These are phyloP conservation scores for Didymodactylos carnosus DNA, from an alignment of 2,888 invertebrate genomes.

Conservation along the genomic window DNA sequence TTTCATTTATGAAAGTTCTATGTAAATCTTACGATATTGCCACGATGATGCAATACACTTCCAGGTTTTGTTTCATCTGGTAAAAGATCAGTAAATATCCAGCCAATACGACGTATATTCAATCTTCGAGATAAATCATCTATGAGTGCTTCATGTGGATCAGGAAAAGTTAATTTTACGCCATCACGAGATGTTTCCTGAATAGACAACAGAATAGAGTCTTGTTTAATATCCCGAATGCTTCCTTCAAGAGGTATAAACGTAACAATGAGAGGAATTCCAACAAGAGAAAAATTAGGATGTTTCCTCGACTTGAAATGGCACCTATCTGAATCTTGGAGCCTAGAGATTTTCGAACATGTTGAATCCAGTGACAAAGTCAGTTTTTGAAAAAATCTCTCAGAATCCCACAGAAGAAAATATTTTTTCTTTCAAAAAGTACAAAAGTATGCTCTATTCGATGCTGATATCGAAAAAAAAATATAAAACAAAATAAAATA, in stretches of 20 bases:
- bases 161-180: slow-evolving; percentile 43
- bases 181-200: slow-evolving; percentile 43
- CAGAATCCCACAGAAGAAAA: too few species aligned
- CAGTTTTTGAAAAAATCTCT: too few species aligned
- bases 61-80: not conserved
- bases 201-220: slow-evolving; percentile 13
- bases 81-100: slow-evolving; percentile 94
- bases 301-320: too few species aligned
- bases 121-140: slow-evolving; percentile 55
- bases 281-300: too few species aligned
- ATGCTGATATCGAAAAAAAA: too few species aligned
- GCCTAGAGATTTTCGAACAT: too few species aligned
- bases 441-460: too few species aligned
- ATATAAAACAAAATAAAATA: too few species aligned
- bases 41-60: slow-evolving; percentile 1
- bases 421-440: too few species aligned
- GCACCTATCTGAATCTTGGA: too few species aligned
- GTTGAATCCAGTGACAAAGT: too few species aligned
- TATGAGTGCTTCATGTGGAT: slow-evolving; percentile 46
- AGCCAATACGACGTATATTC: slow-evolving; percentile 65
- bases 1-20: not conserved
- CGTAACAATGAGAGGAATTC: not conserved
- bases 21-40: not conserved
- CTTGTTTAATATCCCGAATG: not conserved
- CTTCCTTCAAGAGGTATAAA: not conserved